Evolutionary conservation across 2,797 vertebrate genomes (phyloP).

Genomic region (Cheirogaleus major): DNA sequence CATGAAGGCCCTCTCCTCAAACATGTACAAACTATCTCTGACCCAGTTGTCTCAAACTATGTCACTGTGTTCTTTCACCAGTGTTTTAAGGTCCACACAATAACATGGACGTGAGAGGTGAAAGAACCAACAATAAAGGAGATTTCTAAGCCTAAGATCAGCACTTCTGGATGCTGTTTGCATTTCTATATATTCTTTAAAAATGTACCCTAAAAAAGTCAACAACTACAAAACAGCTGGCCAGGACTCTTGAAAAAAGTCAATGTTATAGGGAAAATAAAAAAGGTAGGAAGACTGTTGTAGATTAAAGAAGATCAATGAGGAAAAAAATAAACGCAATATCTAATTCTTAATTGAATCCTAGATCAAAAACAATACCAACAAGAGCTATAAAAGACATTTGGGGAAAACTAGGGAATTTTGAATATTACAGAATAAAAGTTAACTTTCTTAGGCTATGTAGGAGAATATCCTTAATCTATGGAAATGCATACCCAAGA

Average conservation of each 20-base stretch:
- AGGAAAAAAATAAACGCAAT: neutral
- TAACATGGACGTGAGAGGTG: neutral
- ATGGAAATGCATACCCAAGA: neutral
- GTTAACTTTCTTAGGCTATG: constrained; percentile 1
- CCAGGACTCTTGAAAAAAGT: neutral
- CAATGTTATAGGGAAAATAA: rapidly evolving
- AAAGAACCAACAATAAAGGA: neutral
- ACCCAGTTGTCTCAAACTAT: neutral
- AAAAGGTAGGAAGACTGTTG: neutral
- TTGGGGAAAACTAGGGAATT: neutral
- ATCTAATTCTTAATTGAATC: neutral
- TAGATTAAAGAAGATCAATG: neutral
- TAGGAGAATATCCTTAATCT: neutral
- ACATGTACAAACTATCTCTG: neutral
- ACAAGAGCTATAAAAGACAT: neutral
- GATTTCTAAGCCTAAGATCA: neutral
- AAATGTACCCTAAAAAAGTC: neutral
- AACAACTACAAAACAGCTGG: neutral
- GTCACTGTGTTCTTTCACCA: neutral
- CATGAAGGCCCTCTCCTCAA: constrained; percentile 11
- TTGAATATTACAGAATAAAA: neutral
- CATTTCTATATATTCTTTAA: neutral
- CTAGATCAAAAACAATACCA: constrained; percentile 7
- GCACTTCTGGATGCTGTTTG: neutral
- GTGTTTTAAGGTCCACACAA: neutral